phyloP scores from a whole-genome alignment of 2,113 vertebrate genomes.

The Seriola rivoliana region DNA sequence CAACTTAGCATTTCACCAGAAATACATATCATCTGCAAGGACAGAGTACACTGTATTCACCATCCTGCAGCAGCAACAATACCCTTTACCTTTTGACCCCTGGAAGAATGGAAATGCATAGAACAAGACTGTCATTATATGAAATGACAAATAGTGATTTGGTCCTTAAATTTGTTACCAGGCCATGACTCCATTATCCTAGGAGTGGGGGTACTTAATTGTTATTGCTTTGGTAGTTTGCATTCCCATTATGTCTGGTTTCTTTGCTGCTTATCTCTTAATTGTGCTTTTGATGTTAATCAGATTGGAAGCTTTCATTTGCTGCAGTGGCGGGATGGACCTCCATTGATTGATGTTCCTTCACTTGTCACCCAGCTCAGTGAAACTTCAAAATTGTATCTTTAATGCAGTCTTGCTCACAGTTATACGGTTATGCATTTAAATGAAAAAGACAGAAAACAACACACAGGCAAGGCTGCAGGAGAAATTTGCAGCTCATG shows the following conservation, averaged over 20 bases:
- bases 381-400: slow-evolving; percentile 55
- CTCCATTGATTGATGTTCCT: slow-evolving; percentile 59
- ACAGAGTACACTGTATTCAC: slow-evolving; percentile 7
- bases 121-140: slow-evolving; percentile 67
- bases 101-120: slow-evolving; percentile 35
- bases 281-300: slow-evolving; percentile 81
- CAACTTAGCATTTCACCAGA: neutral
- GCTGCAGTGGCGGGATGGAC: slow-evolving; percentile 58
- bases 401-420: slow-evolving; percentile 47
- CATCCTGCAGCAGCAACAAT: neutral
- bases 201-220: slow-evolving; percentile 66
- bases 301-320: slow-evolving; percentile 79
- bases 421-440: slow-evolving; percentile 57
- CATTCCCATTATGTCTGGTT: slow-evolving; percentile 74
- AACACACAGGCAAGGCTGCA: slow-evolving; percentile 25
- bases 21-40: slow-evolving; percentile 6
- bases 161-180: slow-evolving; percentile 59
- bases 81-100: slow-evolving; percentile 50
- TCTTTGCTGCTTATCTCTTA: slow-evolving; percentile 79
- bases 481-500: slow-evolving; percentile 23
- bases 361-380: slow-evolving; percentile 29
- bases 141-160: slow-evolving; percentile 51
- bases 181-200: slow-evolving; percentile 63
- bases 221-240: slow-evolving; percentile 72
- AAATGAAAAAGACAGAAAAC: slow-evolving; percentile 50